Conservation (phyloP, 2,113 vertebrate genomes). For the Dendrocopos noguchii region DNA sequence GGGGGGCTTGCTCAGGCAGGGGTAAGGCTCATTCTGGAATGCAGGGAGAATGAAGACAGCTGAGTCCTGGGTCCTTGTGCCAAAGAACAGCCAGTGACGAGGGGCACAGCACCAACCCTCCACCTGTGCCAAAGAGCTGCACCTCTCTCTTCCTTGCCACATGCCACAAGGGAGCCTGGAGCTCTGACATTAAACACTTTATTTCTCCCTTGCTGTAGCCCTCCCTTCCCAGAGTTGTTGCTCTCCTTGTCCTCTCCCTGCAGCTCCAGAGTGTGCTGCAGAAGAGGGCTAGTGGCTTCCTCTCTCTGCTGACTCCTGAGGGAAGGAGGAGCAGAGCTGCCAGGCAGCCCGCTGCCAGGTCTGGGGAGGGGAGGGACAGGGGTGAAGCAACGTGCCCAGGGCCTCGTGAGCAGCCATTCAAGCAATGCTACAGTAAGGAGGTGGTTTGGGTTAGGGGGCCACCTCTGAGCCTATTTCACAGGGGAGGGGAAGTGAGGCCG, state of each 20-base stretch:
- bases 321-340: neutral
- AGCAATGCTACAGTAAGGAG: conserved; percentile 5
- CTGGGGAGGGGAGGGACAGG: neutral
- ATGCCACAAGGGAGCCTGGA: neutral
- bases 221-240: neutral
- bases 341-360: neutral
- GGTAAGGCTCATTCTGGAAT: neutral
- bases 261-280: neutral
- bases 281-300: neutral
- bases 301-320: neutral
- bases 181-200: conserved; percentile 29
- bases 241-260: neutral
- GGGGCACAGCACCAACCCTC: rapidly evolving
- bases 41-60: neutral
- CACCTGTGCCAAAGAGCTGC: neutral
- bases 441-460: neutral
- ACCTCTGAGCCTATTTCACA: neutral
- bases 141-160: neutral
- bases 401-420: neutral
- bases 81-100: neutral
- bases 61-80: neutral
- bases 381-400: rapidly evolving
- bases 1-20: rapidly evolving
- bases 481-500: neutral
- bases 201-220: neutral